Evolutionary conservation across 2,113 vertebrate genomes (phyloP).

Genomic region (Xiphophorus maculatus): DNA sequence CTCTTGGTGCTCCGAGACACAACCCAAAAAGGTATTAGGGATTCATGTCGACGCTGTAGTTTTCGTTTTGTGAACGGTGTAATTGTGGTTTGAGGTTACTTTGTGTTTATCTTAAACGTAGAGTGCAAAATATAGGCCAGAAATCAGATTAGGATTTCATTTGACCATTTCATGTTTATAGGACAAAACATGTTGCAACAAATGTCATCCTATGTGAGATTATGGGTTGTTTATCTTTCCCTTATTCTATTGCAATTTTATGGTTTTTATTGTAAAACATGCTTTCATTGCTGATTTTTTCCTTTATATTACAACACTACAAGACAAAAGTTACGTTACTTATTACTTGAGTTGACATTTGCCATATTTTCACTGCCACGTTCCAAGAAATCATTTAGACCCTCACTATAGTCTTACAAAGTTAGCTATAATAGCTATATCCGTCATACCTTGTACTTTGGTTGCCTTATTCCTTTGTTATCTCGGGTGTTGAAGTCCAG

Average conservation of each 20-base stretch:
- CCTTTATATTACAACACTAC: neutral
- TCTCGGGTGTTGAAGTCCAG: no score
- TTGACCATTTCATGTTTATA: neutral
- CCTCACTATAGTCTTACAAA: neutral
- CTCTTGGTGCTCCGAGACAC: conserved; percentile 2
- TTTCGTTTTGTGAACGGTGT: neutral
- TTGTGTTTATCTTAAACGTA: neutral
- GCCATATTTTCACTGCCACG: neutral
- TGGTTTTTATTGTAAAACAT: neutral
- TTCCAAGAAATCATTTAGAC: neutral
- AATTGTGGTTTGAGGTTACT: neutral
- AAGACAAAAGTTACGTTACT: neutral
- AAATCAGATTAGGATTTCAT: neutral
- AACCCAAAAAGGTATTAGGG: neutral
- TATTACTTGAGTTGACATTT: neutral
- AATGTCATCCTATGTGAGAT: neutral
- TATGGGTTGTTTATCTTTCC: neutral
- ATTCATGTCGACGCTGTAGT: conserved; percentile 3
- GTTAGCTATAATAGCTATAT: no score
- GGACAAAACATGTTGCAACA: neutral
- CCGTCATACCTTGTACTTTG: no score
- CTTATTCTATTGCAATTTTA: neutral
- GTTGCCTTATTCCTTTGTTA: no score
- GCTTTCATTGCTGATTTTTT: neutral
- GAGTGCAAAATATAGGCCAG: neutral